Percentiles rank a stretch among this genome's conserved stretches.
Conservation (phyloP, 1,140 invertebrate species). For the Carcinoscorpius rotundicauda region DNA sequence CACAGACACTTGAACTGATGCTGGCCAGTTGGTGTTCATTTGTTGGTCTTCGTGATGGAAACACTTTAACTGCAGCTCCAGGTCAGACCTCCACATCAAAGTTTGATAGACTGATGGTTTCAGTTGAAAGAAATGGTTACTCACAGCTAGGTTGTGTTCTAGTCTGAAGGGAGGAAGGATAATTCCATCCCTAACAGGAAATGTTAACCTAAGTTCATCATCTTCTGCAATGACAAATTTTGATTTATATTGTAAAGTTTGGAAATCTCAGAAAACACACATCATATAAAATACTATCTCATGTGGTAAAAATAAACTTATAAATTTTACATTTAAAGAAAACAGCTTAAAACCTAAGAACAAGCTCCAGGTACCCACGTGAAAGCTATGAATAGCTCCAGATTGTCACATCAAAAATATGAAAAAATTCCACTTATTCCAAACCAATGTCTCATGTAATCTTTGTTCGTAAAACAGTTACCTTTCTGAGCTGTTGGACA, state of each 20-base stretch:
- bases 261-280: too few relatives aligned
- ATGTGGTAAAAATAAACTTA: background rate
- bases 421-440: too few relatives aligned
- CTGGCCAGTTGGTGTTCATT: slow-evolving; percentile 96
- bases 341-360: too few relatives aligned
- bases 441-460: too few relatives aligned
- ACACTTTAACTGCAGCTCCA: slow-evolving; percentile 83
- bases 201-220: slow-evolving; percentile 86
- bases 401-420: too few relatives aligned
- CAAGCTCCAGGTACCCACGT: too few relatives aligned
- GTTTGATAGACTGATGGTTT: slow-evolving; percentile 90
- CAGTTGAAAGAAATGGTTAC: slow-evolving; percentile 92
- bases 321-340: background rate
- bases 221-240: slow-evolving; percentile 44
- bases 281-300: background rate
- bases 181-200: slow-evolving; percentile 89
- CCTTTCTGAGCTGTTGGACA: too few relatives aligned
- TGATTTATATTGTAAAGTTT: too few relatives aligned
- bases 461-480: too few relatives aligned
- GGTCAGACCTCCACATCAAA: slow-evolving; percentile 77
- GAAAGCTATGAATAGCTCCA: too few relatives aligned
- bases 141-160: slow-evolving; percentile 90
- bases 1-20: slow-evolving; percentile 52
- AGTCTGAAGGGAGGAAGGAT: slow-evolving; percentile 87
- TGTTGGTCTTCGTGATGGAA: slow-evolving; percentile 92